A percentile compares a stretch with the other conserved stretches of the same genome.
Evolutionary conservation across 2,888 invertebrate species (phyloP).

Genomic region (Coleophora flavipennella): DNA sequence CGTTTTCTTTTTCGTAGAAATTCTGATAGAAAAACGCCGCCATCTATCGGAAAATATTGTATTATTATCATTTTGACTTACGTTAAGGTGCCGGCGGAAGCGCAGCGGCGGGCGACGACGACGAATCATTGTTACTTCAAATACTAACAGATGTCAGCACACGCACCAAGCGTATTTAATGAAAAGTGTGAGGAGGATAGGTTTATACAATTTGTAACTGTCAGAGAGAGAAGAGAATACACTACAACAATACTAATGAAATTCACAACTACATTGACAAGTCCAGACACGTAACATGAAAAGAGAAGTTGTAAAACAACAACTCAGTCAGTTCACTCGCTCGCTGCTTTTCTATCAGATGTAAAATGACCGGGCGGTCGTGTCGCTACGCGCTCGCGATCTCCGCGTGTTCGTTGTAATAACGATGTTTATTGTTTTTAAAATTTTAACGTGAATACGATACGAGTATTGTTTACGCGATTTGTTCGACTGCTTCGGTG

Average conservation of each 20-base stretch:
- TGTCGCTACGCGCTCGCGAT: constrained; percentile 60
- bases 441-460: constrained; percentile 58
- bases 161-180: constrained; percentile 23
- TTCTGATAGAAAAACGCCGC: too few relatives aligned
- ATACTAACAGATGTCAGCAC: constrained; percentile 40
- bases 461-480: constrained; percentile 65
- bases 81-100: too few relatives aligned
- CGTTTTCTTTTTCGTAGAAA: too few relatives aligned
- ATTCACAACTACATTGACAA: constrained; percentile 36
- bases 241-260: constrained; percentile 31
- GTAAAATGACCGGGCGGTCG: constrained; percentile 71
- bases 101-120: too few relatives aligned
- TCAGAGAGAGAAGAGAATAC: constrained; percentile 27
- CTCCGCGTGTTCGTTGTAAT: constrained; percentile 66
- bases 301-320: constrained; percentile 73
- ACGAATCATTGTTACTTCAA: background rate
- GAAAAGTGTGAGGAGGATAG: constrained; percentile 38
- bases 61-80: too few relatives aligned
- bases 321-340: constrained; percentile 41
- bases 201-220: constrained; percentile 10
- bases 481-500: constrained; percentile 62
- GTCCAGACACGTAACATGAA: constrained; percentile 57
- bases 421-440: constrained; percentile 66
- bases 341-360: constrained; percentile 68
- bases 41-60: too few relatives aligned